These are phyloP conservation scores for Catharus minimus DNA, from an alignment of 2,113 vertebrate genomes.

Conservation along the genomic window DNA sequence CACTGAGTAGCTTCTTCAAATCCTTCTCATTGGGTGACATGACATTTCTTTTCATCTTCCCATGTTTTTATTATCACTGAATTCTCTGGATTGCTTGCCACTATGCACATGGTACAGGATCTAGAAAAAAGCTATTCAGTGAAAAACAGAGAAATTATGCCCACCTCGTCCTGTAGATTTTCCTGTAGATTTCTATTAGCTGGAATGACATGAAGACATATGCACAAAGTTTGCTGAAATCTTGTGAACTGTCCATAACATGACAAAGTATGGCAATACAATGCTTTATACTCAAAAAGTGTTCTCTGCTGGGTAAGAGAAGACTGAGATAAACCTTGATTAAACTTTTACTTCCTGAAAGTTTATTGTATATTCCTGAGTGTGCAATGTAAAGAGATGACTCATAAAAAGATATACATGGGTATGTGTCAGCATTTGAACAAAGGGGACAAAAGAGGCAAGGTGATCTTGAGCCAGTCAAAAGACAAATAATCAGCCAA, in stretches of 20 bases:
- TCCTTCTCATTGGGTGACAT: not conserved
- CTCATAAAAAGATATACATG: not conserved
- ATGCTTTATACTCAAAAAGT: not conserved
- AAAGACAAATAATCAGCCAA: not conserved
- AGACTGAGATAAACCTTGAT: not conserved
- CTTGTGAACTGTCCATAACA: not conserved
- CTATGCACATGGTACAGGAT: not conserved
- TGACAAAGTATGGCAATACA: not conserved
- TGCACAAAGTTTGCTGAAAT: not conserved
- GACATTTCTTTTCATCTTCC: not conserved
- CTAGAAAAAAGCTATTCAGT: not conserved
- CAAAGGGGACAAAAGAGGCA: not conserved
- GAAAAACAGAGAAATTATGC: not conserved
- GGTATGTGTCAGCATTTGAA: not conserved
- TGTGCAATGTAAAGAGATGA: not conserved
- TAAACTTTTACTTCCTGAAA: not conserved
- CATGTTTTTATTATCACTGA: not conserved
- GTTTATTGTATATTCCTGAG: not conserved
- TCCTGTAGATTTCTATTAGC: not conserved
- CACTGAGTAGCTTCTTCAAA: not conserved
- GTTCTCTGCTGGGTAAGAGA: not conserved
- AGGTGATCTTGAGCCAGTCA: not conserved
- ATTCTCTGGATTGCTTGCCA: not conserved
- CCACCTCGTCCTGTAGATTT: not conserved
- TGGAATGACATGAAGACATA: not conserved